Evolutionary conservation across 2,888 invertebrate species (phyloP).

Genomic region (Cecidostiba fungosa): DNA sequence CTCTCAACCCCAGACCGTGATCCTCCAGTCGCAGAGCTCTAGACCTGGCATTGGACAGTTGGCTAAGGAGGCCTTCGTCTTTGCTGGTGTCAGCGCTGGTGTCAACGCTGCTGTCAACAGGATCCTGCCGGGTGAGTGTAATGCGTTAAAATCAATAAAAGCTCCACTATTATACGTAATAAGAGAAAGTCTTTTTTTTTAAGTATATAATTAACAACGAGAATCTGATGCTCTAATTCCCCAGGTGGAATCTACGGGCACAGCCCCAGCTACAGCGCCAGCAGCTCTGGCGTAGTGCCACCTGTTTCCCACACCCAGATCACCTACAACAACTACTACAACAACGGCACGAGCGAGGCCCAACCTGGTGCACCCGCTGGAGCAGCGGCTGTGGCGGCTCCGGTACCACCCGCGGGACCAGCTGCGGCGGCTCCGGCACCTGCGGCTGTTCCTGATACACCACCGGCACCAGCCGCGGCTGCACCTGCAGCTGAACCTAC

Average conservation of each 20-base stretch:
- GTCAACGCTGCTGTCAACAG: constrained; percentile 78
- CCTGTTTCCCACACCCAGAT: constrained; percentile 74
- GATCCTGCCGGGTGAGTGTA: constrained; percentile 73
- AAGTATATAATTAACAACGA: neutral
- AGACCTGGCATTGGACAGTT: constrained; percentile 77
- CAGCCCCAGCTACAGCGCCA: constrained; percentile 56
- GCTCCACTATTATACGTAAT: no score
- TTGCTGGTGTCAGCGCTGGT: constrained; percentile 77
- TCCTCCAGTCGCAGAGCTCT: constrained; percentile 70
- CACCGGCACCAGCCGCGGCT: constrained; percentile 58
- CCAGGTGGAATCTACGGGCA: constrained; percentile 71
- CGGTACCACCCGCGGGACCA: constrained; percentile 39
- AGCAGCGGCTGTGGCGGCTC: constrained; percentile 62
- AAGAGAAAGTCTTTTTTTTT: no score
- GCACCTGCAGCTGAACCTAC: constrained; percentile 60
- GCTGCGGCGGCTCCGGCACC: constrained; percentile 56
- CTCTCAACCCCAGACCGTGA: constrained; percentile 72
- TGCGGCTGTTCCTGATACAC: constrained; percentile 44
- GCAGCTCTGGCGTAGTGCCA: constrained; percentile 67
- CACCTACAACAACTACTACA: constrained; percentile 78
- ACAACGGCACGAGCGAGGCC: constrained; percentile 71
- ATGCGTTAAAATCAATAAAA: neutral
- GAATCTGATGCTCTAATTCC: neutral
- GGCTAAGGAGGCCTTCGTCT: constrained; percentile 78
- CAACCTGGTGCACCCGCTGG: constrained; percentile 51